Base-by-base conservation (phyloP, 2,797 vertebrate genomes). In the Spinus pinus region DNA sequence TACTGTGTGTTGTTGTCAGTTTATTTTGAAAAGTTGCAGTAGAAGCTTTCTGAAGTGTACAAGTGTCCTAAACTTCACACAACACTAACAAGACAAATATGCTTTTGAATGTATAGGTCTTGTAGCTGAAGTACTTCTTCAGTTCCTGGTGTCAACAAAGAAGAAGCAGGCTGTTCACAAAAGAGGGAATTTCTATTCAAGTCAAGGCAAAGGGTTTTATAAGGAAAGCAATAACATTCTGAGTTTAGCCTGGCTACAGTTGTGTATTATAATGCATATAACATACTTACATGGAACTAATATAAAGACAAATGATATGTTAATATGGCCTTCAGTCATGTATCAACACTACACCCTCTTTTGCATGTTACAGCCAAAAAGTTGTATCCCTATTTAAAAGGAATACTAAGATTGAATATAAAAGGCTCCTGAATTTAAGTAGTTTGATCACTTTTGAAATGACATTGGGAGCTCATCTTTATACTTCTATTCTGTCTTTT, bases 81-180 rank as follows among this genome's bases (percentile, higher is more conserved):
- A 61, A 49, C 8, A 3, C 12, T 14, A 70, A 18, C 7, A 78
- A 28, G n/a, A 19, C 35, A 65, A 39, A 15, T 18, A 6, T 53
- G 10, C 10, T 75, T 78, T 49, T 72, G 24, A n/a, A 42, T 2
- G 2, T 71, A 8, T 31, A 7, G 27, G 78, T 78, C 21, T 44
- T 86, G 46, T 46, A 56, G 24, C 20, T 81, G 19, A 81, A 54
- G 19, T 44, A 37, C 33, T 28, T 44, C 10, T 27, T 72, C 6
- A 8, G n/a, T 64, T 80, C 28, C 69, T 49, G 24, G 4, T 37
- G 22, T n/a, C 33, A 60, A n/a, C 7, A 13, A 12, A 7, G 41
- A 83, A 49, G 0, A 0, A 77, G 18, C 17, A 46, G 33, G 4
- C 6, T 23, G 16, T 3, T 54, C 21, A 18, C 18, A 49, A 33